Conservation (phyloP, 2,113 vertebrate genomes). For the Daboia siamensis region DNA sequence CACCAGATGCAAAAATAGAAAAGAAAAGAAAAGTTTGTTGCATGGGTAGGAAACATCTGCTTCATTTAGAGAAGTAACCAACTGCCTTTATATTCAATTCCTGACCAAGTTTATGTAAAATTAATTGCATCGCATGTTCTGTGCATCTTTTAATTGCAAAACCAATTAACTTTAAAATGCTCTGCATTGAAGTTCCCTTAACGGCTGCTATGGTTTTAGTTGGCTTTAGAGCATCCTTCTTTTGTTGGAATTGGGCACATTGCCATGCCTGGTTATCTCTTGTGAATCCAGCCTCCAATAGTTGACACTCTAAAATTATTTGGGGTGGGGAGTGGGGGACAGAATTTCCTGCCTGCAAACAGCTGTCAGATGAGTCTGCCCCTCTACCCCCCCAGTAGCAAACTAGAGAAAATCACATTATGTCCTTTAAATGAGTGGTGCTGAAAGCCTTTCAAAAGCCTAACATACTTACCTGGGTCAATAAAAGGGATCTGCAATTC, state of each 20-base stretch:
- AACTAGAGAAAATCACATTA: neutral
- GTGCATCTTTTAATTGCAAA: constrained; percentile 58
- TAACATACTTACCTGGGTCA: neutral
- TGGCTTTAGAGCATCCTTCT: constrained; percentile 51
- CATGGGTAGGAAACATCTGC: constrained; percentile 32
- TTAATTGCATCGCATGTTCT: constrained; percentile 52
- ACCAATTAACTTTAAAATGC: constrained; percentile 59
- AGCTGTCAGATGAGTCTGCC: neutral
- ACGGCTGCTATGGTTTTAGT: constrained; percentile 41
- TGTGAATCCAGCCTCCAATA: constrained; percentile 19
- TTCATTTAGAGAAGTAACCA: constrained; percentile 23
- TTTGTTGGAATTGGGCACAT: constrained; percentile 46
- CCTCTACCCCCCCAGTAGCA: neutral
- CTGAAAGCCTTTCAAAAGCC: neutral
- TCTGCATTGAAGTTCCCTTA: constrained; percentile 57
- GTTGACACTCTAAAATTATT: neutral
- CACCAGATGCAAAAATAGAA: constrained; percentile 15
- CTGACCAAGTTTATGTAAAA: constrained; percentile 46
- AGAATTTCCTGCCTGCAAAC: neutral
- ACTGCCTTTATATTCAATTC: constrained; percentile 36
- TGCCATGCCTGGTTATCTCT: constrained; percentile 43
- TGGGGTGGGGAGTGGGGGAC: neutral
- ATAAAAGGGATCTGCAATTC: neutral
- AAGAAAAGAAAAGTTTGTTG: neutral
- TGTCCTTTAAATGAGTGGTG: neutral